Evolutionary conservation across 2,113 vertebrate genomes (phyloP).

Genomic region (Pongo pygmaeus): DNA sequence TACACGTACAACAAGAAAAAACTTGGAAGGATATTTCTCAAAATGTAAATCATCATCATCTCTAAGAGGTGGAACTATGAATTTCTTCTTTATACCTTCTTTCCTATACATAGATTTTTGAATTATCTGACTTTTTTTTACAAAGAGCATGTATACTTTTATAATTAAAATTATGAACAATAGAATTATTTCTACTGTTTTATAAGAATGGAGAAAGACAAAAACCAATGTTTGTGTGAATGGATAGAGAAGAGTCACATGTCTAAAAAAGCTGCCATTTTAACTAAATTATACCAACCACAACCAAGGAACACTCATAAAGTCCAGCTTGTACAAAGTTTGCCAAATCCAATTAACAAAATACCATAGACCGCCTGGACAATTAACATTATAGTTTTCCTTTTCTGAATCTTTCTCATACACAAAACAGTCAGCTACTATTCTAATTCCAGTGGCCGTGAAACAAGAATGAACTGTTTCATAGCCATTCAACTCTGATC

Average conservation of each 20-base stretch:
- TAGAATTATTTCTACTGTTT: not conserved
- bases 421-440: not conserved
- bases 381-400: not conserved
- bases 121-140: not conserved
- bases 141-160: not conserved
- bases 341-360: not conserved
- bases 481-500: not conserved
- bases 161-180: slow-evolving; percentile 23
- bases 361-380: not conserved
- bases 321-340: not conserved
- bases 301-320: not conserved
- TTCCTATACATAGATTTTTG: not conserved
- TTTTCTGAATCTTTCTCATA: not conserved
- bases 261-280: not conserved
- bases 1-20: not conserved
- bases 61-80: not conserved
- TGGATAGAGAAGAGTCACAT: not conserved
- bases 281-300: not conserved
- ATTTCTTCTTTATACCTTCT: not conserved
- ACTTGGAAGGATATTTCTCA: not conserved
- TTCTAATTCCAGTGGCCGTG: not conserved
- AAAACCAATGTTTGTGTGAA: not conserved
- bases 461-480: not conserved
- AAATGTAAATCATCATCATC: not conserved
- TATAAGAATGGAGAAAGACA: not conserved